Evolutionary conservation across 2,113 vertebrate species (phyloP).

Genomic region (Piaya cayana): DNA sequence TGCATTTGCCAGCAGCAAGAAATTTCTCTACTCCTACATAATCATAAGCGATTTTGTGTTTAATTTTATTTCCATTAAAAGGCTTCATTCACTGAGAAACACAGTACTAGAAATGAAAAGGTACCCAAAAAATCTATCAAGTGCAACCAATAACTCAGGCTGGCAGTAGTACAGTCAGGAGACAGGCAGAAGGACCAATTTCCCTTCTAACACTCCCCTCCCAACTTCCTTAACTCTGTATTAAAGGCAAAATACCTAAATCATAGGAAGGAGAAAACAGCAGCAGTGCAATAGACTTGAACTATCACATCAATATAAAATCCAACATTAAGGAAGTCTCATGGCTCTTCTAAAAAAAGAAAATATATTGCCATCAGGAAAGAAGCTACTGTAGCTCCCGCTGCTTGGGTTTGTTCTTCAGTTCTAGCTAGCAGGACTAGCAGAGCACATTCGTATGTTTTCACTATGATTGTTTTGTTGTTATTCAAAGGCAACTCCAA

Average conservation of each 20-base stretch:
- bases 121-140: neutral
- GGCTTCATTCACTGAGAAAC: neutral
- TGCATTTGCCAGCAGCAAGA: neutral
- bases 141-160: neutral
- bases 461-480: neutral
- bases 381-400: neutral
- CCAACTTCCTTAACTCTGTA: neutral
- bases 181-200: neutral
- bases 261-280: neutral
- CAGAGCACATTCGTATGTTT: neutral
- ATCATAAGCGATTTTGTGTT: neutral
- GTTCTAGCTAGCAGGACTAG: neutral
- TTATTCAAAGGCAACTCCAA: neutral
- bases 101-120: neutral
- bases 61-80: conserved; percentile 32
- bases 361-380: neutral
- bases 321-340: neutral
- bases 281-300: fast-evolving
- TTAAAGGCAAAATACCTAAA: neutral
- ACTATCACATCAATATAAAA: neutral
- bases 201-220: neutral
- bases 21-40: conserved; percentile 22
- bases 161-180: neutral
- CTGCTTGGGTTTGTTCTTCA: neutral
- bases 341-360: neutral